Conservation (phyloP, 2,888 invertebrate genomes). For the Latheticus oryzae region DNA sequence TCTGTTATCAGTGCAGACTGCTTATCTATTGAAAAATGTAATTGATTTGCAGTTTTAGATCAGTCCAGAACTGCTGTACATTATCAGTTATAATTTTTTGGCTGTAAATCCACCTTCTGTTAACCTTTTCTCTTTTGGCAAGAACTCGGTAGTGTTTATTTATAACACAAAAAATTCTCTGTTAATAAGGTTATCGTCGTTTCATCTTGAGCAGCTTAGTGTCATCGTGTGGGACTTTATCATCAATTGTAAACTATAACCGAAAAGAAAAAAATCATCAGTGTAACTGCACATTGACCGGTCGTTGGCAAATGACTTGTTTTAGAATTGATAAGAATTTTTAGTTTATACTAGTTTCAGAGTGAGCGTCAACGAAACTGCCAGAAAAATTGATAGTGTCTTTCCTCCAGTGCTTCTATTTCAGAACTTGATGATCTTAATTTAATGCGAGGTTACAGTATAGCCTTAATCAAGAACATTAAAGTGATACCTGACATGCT, state of each 20-base stretch:
- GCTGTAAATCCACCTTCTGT: conserved; percentile 6
- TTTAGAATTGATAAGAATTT: conserved; percentile 35
- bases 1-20: too few relatives aligned
- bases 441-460: conserved; percentile 40
- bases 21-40: too few relatives aligned
- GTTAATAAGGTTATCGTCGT: conserved; percentile 21
- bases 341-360: conserved; percentile 39
- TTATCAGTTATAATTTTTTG: conserved; percentile 18
- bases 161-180: conserved; percentile 14
- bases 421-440: conserved; percentile 23
- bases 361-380: conserved; percentile 7
- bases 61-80: conserved; percentile 2
- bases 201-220: not conserved
- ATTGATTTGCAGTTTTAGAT: too few relatives aligned
- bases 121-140: conserved; percentile 17
- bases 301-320: conserved; percentile 41
- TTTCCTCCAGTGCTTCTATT: conserved; percentile 2
- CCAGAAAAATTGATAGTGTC: conserved; percentile 18
- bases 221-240: not conserved
- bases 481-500: conserved; percentile 37
- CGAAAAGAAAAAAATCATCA: conserved; percentile 19
- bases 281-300: conserved; percentile 33
- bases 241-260: conserved; percentile 11
- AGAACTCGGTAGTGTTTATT: conserved; percentile 25
- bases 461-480: conserved; percentile 28